Conservation (phyloP, 1,140 invertebrate genomes). For the Babylonia areolata region DNA sequence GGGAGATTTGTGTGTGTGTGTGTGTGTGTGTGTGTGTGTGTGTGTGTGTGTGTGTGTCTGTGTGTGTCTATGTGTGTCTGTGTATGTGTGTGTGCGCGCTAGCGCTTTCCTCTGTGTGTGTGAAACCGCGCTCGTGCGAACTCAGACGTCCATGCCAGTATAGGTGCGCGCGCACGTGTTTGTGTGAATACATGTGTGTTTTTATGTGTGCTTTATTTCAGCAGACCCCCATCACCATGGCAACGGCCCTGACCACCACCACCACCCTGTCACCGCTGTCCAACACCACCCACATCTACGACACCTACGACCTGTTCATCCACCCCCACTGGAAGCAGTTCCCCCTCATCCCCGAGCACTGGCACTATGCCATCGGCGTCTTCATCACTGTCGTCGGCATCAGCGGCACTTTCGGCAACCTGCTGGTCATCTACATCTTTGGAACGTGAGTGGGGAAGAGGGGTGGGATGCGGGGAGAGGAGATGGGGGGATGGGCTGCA, state of each 20-base stretch:
- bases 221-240: neutral
- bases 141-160: too few relatives aligned
- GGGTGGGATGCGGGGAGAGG: too few relatives aligned
- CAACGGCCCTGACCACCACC: neutral
- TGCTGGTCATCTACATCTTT: conserved; percentile 91
- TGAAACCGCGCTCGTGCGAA: too few relatives aligned
- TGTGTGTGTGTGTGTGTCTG: too few relatives aligned
- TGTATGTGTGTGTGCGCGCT: too few relatives aligned
- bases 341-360: conserved; percentile 56
- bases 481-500: too few relatives aligned
- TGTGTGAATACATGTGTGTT: too few relatives aligned
- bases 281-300: conserved; percentile 58
- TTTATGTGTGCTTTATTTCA: neutral
- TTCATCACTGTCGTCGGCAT: conserved; percentile 84
- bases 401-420: conserved; percentile 86
- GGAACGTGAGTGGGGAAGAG: conserved; percentile 70
- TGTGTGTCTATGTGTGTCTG: too few relatives aligned
- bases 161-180: too few relatives aligned
- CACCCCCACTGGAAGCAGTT: conserved; percentile 70
- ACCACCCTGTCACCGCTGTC: conserved; percentile 1
- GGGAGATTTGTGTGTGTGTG: too few relatives aligned
- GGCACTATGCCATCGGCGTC: conserved; percentile 85
- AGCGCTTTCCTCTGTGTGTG: too few relatives aligned
- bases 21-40: too few relatives aligned
- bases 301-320: conserved; percentile 63